Evolutionary conservation across 2,888 invertebrate genomes (phyloP), one percentile per base, ranked within the genome.

Genomic region (Cremastinae sp.): DNA sequence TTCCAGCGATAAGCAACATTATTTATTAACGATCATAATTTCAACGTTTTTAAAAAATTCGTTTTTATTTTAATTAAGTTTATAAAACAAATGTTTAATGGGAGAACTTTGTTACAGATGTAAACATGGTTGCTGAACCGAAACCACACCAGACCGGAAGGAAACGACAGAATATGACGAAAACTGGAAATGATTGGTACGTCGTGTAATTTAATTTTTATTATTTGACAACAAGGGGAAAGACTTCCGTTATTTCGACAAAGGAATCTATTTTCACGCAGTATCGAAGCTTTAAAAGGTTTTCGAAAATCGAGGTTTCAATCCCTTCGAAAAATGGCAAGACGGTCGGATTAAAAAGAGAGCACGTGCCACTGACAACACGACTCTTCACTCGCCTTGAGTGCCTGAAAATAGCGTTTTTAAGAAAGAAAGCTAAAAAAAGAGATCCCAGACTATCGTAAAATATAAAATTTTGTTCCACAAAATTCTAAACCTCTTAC

Each of bases 81-180:
- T n/a, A n/a, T n/a, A n/a, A n/a, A n/a, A n/a, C n/a, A n/a, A n/a
- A n/a, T n/a, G n/a, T n/a, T n/a, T n/a, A n/a, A n/a, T n/a, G n/a
- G n/a, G n/a, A n/a, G n/a, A 4, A 49, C 18, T 2, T 49, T 56
- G 10, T 91, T 91, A 71, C 91, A 94, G 94, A 94, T 91, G 94
- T 94, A 80, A 95, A 94, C 89, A 93, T 94, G 93, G 94, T 94
- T 64, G 93, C 94, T 18, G 94, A 95, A 89, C 94, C 94, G 53
- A 95, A 95, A 89, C 93, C 94, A 65, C 93, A 94, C 85, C 94
- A 94, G 88, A 93, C 93, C 35, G 93, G 93, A 80, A 90, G 93
- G 81, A 94, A 93, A 88, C 89, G 93, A 83, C 93, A 93, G 88
- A 93, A 93, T 87, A 91, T 93, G 82, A 91, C 93, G 77, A 93